These are phyloP conservation scores for Thamnophis elegans DNA, from an alignment of 2,797 vertebrate genomes.

Conservation along the genomic window DNA sequence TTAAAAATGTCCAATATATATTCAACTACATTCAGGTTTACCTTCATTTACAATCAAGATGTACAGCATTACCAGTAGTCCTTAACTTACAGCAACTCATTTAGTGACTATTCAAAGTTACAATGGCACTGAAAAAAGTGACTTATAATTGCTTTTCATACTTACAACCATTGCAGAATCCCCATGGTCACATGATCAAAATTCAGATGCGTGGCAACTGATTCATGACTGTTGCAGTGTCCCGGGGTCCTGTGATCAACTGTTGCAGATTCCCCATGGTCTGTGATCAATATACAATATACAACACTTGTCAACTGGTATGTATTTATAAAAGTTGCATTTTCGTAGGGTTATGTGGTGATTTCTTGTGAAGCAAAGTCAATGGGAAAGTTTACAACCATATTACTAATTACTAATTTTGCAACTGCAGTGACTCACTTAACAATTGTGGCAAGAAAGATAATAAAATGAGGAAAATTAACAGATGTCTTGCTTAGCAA, in stretches of 20 bases:
- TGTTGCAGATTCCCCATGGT: neutral
- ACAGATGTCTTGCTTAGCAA: neutral
- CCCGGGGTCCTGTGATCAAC: neutral
- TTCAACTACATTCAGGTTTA: neutral
- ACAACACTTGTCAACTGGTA: neutral
- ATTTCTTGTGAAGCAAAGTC: neutral
- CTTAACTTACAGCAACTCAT: neutral
- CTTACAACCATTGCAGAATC: neutral
- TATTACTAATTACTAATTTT: neutral
- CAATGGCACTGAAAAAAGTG: neutral
- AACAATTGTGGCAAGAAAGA: neutral
- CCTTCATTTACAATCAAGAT: neutral
- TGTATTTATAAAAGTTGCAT: neutral
- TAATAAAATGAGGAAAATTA: neutral
- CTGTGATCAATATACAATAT: neutral
- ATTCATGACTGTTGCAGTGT: neutral
- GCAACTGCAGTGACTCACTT: neutral
- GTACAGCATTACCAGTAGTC: neutral
- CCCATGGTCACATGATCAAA: neutral
- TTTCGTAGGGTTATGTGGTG: neutral
- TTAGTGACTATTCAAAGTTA: neutral
- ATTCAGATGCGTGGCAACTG: neutral
- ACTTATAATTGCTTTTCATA: too few species aligned
- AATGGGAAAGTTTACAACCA: neutral
- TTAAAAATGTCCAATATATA: neutral